A percentile compares a stretch with the other conserved stretches of the same genome.
Conservation (phyloP, 1,140 invertebrate species). For the Bicyclus anynana region DNA sequence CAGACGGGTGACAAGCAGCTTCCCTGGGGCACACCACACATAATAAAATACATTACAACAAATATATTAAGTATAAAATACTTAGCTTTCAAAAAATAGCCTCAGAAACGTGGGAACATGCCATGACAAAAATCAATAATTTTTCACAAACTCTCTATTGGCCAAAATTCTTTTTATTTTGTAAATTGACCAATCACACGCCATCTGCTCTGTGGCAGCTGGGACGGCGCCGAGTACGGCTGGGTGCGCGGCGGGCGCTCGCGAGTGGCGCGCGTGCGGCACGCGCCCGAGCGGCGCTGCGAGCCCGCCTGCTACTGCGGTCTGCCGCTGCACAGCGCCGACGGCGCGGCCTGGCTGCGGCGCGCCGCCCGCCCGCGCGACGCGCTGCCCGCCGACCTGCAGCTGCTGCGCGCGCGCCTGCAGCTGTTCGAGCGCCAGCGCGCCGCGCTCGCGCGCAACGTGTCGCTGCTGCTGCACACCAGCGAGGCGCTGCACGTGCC, state of each 20-base stretch:
- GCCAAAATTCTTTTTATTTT: too few relatives aligned
- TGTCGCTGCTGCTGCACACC: conserved; percentile 21
- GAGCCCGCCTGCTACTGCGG: conserved; percentile 55
- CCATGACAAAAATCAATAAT: too few relatives aligned
- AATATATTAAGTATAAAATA: too few relatives aligned
- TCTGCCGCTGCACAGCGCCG: conserved; percentile 25
- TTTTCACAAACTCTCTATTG: too few relatives aligned
- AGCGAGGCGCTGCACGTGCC: conserved; percentile 29
- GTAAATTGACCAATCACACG: too few relatives aligned
- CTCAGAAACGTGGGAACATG: too few relatives aligned
- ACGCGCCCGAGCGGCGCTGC: conserved; percentile 44
- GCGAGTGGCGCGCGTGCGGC: conserved; percentile 24
- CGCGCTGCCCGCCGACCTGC: conserved; percentile 26
- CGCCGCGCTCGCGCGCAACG: conserved; percentile 21
- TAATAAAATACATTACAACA: too few relatives aligned
- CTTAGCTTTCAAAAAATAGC: too few relatives aligned
- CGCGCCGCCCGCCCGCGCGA: conserved; percentile 13
- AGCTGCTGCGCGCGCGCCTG: conserved; percentile 25
- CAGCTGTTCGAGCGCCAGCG: conserved; percentile 30
- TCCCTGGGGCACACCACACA: too few relatives aligned
- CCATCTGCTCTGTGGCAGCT: too few relatives aligned
- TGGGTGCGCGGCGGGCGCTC: conserved; percentile 21
- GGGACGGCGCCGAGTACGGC: conserved; percentile 20
- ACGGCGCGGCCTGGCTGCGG: conserved; percentile 7
- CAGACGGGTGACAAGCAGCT: too few relatives aligned